Conservation (phyloP, 2,113 vertebrate species). For the Edolisoma coerulescens region DNA sequence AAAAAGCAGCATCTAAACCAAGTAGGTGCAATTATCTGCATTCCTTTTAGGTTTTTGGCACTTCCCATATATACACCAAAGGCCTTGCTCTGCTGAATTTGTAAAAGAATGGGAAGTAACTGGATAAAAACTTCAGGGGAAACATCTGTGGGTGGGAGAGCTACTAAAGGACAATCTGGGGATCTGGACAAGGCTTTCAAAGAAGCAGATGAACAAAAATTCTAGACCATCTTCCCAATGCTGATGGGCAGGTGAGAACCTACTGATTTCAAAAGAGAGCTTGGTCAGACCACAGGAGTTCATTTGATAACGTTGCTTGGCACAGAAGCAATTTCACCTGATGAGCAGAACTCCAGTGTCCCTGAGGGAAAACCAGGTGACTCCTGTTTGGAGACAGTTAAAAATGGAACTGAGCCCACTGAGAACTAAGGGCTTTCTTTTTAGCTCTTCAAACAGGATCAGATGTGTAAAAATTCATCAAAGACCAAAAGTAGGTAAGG, state of each 20-base stretch:
- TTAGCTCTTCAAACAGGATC: neutral
- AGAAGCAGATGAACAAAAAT: neutral
- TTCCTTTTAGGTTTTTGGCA: neutral
- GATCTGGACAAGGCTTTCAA: neutral
- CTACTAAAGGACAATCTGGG: neutral
- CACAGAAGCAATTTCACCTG: neutral
- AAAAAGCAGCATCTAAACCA: neutral
- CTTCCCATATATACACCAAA: neutral
- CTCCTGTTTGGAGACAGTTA: neutral
- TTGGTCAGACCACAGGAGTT: neutral
- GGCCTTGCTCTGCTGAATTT: neutral
- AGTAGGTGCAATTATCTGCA: neutral
- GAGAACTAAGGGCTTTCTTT: neutral
- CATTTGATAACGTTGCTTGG: rapidly evolving
- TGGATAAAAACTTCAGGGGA: neutral
- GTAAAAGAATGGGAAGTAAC: neutral
- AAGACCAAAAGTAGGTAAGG: neutral
- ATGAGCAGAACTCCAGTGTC: neutral
- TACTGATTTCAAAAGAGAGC: neutral
- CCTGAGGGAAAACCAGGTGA: neutral
- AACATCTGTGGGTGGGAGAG: neutral
- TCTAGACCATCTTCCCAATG: neutral
- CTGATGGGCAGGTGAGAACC: neutral
- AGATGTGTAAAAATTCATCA: neutral
- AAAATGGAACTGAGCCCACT: neutral